These are phyloP conservation scores for Lepidocolaptes lacrymiger DNA, from an alignment of 2,797 vertebrate species.

Conservation along the genomic window DNA sequence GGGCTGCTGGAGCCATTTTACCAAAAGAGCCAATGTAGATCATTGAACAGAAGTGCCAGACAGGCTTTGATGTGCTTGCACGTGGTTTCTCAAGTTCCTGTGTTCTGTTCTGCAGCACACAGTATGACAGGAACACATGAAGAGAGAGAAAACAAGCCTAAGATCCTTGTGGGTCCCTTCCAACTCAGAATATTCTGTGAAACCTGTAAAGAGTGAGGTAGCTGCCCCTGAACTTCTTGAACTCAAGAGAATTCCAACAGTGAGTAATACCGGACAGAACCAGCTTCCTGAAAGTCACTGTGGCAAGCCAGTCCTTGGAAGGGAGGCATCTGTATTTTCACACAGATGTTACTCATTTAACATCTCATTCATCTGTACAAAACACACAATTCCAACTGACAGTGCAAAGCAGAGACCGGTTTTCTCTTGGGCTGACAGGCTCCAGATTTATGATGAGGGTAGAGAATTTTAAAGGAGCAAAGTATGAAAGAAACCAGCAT, in stretches of 20 bases:
- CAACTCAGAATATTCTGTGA: neutral
- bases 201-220: neutral
- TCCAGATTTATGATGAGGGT: neutral
- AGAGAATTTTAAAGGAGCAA: neutral
- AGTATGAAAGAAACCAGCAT: neutral
- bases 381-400: neutral
- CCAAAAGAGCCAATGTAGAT: neutral
- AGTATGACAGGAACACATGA: neutral
- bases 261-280: neutral
- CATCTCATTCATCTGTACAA: neutral
- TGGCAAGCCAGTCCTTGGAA: neutral
- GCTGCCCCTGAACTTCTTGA: neutral
- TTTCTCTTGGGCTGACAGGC: neutral
- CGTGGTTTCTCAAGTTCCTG: fast-evolving
- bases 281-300: neutral
- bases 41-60: neutral
- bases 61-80: neutral
- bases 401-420: neutral
- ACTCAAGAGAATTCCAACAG: neutral
- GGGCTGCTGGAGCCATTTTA: neutral
- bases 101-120: neutral
- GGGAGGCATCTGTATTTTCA: neutral
- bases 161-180: neutral
- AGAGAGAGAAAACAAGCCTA: neutral
- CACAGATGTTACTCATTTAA: neutral